Evolutionary conservation across 1,140 invertebrate species (phyloP).

Genomic region (Calliopsis andreniformis): DNA sequence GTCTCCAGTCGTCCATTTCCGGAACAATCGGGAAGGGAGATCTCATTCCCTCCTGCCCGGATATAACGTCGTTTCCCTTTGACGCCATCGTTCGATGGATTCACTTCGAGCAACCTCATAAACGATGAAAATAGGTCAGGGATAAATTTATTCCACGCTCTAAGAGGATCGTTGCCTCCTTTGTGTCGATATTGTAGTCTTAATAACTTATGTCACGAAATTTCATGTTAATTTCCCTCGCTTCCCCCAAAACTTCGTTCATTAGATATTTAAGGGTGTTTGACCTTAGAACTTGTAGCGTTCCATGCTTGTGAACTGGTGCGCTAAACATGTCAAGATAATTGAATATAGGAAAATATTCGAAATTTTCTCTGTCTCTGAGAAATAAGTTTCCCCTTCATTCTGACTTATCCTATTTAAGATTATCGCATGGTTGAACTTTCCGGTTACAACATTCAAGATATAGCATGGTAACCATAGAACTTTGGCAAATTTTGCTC

Average conservation of each 20-base stretch:
- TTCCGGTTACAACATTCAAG: background rate
- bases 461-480: no score
- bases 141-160: slow-evolving; percentile 40
- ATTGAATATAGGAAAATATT: no score
- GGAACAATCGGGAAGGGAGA: slow-evolving; percentile 40
- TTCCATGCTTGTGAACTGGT: no score
- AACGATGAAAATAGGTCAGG: slow-evolving; percentile 58
- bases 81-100: slow-evolving; percentile 61
- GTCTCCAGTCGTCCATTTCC: slow-evolving; percentile 22
- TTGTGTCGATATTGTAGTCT: slow-evolving; percentile 28
- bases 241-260: background rate
- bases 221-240: slow-evolving; percentile 21
- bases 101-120: slow-evolving; percentile 50
- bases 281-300: background rate
- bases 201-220: slow-evolving; percentile 37
- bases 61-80: slow-evolving; percentile 58
- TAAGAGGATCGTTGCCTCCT: slow-evolving; percentile 37
- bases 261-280: background rate
- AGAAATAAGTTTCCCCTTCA: background rate
- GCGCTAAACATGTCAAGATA: no score
- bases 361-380: no score
- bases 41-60: slow-evolving; percentile 51
- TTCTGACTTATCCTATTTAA: background rate
- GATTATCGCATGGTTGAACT: background rate
- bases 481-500: background rate